Conservation (phyloP, 2,113 vertebrate genomes). For the Oxygymnocypris stewartii region DNA sequence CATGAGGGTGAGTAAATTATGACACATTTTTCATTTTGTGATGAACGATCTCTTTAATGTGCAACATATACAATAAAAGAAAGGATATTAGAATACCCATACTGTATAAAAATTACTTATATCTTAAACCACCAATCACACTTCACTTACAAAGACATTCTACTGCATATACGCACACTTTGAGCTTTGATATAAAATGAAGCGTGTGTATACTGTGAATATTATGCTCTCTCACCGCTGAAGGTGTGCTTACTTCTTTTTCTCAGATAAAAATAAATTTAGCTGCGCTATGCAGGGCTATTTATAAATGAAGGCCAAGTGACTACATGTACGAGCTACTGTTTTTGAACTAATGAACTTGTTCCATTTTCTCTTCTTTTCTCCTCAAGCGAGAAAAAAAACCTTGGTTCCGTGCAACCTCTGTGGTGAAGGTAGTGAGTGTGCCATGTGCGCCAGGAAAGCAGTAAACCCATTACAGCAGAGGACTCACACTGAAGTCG, state of each 20-base stretch:
- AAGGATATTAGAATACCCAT: neutral
- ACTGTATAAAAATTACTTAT: neutral
- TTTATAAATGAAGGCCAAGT: constrained; percentile 12
- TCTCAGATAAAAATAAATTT: neutral
- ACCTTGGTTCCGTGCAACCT: neutral
- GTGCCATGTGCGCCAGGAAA: neutral
- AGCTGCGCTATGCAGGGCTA: neutral
- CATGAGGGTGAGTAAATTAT: no score
- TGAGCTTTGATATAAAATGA: neutral
- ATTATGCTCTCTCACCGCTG: neutral
- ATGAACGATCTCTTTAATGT: neutral
- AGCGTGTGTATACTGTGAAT: neutral
- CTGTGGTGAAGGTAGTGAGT: constrained; percentile 11
- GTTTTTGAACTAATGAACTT: constrained; percentile 26
- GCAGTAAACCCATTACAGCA: constrained; percentile 26
- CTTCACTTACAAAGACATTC: neutral
- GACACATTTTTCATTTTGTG: no score
- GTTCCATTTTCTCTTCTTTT: neutral
- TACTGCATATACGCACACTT: neutral
- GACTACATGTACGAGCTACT: neutral
- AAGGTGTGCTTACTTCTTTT: neutral
- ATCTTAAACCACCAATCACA: neutral
- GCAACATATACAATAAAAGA: neutral
- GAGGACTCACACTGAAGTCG: constrained; percentile 12
- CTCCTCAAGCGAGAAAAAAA: constrained; percentile 16